These are phyloP conservation scores for Campoletis raptor DNA, from an alignment of 2,888 invertebrate genomes.

Conservation along the genomic window DNA sequence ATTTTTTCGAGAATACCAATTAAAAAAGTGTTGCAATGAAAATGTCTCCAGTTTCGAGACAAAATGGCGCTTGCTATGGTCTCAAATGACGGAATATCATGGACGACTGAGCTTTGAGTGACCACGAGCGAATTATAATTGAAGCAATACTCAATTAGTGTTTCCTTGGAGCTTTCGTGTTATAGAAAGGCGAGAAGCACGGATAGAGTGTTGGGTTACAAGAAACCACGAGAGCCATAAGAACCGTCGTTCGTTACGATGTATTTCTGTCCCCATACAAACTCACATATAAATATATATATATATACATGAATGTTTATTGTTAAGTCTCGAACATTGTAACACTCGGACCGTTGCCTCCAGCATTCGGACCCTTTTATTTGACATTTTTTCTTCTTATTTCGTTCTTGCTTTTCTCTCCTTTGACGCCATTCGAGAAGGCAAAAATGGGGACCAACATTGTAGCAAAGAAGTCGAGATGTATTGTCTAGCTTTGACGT, in stretches of 20 bases:
- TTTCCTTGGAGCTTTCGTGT: slow-evolving; percentile 37
- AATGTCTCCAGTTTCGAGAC: slow-evolving; percentile 2
- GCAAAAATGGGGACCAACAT: slow-evolving; percentile 3
- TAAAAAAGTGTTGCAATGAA: neutral
- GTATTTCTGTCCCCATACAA: slow-evolving; percentile 1
- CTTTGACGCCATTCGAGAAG: slow-evolving; percentile 28
- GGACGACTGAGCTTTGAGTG: neutral
- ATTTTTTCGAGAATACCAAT: neutral
- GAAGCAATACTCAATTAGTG: slow-evolving; percentile 52
- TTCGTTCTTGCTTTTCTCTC: slow-evolving; percentile 6
- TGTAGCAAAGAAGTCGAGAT: slow-evolving; percentile 40
- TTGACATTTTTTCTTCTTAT: slow-evolving; percentile 19
- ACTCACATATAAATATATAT: neutral
- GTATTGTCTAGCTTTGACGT: slow-evolving; percentile 58
- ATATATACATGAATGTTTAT: slow-evolving; percentile 47
- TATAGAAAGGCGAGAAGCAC: slow-evolving; percentile 43
- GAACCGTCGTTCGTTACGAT: neutral
- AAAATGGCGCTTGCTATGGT: neutral
- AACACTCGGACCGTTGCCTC: slow-evolving; percentile 48
- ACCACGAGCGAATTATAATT: slow-evolving; percentile 50
- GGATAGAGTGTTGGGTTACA: slow-evolving; percentile 65
- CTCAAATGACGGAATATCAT: neutral
- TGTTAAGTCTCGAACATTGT: slow-evolving; percentile 62
- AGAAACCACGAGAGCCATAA: slow-evolving; percentile 10
- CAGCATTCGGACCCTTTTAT: slow-evolving; percentile 34